Evolutionary conservation across 2,797 vertebrate species (phyloP), one percentile per base, ranked within the genome.

Genomic region (Lagocephalus sceleratus): DNA sequence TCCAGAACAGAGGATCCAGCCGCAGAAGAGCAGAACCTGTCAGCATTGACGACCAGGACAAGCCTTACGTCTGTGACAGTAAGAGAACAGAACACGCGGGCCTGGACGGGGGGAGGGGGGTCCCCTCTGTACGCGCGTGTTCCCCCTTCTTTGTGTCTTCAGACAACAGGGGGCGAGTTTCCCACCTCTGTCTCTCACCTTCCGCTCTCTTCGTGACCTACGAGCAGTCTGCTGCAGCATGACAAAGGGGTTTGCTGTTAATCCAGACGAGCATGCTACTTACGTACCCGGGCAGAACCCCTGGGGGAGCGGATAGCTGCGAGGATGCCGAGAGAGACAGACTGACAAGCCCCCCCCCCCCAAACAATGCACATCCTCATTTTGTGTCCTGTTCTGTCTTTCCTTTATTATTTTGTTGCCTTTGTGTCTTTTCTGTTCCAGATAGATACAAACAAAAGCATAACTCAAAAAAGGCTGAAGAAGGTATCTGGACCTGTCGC

Each of bases 51-150:
- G 96, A 98, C 74, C 94, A 95, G 23, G 96, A 98, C 85, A 98
- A 98, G 83, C 96, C 96, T 66, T 98, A 97, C 78, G 94, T 98
- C 90, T 98, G 96, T 85, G 96, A 98, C 91, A 98, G 96, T 98
- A 94, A 95, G 96, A 90, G 26, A 22, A 94, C 95, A 35, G 32
- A 35, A 35, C 32, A 14, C 29, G 9, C 11, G 29, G 29, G 29
- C 29, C 29, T 29, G 6, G 29, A 2, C 6, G 26, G 5, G 26
- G 26, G 2, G 2, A 8, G 6, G 39, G 35, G 26, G 56, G 32
- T 48, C 20, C 16, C 21, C 42, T 45, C 44, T 62, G 20, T 16
- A 42, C 32, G 43, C 38, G 54, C 25, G 40, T 40, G 16, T 23
- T 60, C n/a, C 15, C 48, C 40, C 64, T 12, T 40, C 14, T 42